Evolutionary conservation across 2,113 vertebrate genomes (phyloP).

Genomic region (Martes martes): DNA sequence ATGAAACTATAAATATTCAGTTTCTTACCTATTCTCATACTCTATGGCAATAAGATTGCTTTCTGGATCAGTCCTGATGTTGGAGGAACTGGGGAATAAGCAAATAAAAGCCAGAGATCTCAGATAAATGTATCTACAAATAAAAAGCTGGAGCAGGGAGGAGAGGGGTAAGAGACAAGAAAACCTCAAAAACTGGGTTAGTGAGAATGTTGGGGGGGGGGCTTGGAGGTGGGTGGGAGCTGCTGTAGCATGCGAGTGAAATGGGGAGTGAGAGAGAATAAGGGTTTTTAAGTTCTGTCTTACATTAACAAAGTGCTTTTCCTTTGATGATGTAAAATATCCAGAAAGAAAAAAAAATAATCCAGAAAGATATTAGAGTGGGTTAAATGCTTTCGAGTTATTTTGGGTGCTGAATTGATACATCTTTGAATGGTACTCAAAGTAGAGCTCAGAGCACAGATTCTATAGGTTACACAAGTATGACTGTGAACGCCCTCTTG

Average conservation of each 20-base stretch:
- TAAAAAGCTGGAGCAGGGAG: background rate
- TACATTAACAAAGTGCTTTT: background rate
- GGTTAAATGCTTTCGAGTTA: background rate
- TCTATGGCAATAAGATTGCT: background rate
- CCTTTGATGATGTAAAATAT: background rate
- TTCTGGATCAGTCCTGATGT: background rate
- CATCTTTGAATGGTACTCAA: background rate
- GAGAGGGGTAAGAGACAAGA: background rate
- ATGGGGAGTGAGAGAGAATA: background rate
- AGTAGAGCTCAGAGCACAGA: background rate
- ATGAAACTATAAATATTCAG: background rate
- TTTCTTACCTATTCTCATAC: background rate
- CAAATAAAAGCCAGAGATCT: background rate
- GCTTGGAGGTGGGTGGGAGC: background rate
- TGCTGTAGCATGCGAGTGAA: background rate
- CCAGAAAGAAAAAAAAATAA: background rate
- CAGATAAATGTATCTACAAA: background rate
- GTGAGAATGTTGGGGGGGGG: background rate
- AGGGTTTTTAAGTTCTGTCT: background rate
- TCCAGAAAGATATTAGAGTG: background rate
- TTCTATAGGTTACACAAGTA: background rate
- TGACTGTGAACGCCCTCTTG: background rate
- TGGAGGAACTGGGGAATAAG: background rate
- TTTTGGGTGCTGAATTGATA: background rate
- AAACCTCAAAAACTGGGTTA: background rate